These are phyloP conservation scores for Eristalis arbustorum DNA, from an alignment of 2,888 invertebrate species.

Conservation along the genomic window DNA sequence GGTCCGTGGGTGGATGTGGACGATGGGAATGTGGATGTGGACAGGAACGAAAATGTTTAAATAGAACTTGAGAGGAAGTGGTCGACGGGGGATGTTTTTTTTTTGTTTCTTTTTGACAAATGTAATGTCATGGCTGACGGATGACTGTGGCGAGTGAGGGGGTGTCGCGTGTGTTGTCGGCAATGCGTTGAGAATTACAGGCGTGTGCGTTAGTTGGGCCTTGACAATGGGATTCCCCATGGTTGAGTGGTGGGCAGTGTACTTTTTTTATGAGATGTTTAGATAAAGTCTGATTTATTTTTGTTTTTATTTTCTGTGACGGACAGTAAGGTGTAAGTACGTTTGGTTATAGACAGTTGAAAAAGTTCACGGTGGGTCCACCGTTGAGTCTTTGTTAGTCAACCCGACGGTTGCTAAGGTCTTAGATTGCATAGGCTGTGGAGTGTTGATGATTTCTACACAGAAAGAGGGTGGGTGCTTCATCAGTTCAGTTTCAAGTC, in stretches of 20 bases:
- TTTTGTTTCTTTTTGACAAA: not conserved
- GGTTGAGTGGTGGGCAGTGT: not conserved
- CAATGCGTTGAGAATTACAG: not conserved
- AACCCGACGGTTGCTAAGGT: no score
- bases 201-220: not conserved
- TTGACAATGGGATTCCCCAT: not conserved
- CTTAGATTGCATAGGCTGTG: no score
- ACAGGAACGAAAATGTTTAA: not conserved
- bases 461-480: no score
- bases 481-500: no score
- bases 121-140: not conserved
- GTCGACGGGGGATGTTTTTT: not conserved
- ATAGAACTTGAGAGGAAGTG: not conserved
- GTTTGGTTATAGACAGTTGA: not conserved
- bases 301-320: no score
- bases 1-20: not conserved
- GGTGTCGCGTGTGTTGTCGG: not conserved
- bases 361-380: no score
- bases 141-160: not conserved
- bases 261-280: not conserved
- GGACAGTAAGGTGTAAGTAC: not conserved
- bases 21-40: no score
- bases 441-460: no score
- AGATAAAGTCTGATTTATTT: not conserved
- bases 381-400: no score